A percentile compares a stretch with the other conserved stretches of the same genome.
Evolutionary conservation across 2,888 invertebrate genomes (phyloP).

Genomic region (Mellilla xanthometata): DNA sequence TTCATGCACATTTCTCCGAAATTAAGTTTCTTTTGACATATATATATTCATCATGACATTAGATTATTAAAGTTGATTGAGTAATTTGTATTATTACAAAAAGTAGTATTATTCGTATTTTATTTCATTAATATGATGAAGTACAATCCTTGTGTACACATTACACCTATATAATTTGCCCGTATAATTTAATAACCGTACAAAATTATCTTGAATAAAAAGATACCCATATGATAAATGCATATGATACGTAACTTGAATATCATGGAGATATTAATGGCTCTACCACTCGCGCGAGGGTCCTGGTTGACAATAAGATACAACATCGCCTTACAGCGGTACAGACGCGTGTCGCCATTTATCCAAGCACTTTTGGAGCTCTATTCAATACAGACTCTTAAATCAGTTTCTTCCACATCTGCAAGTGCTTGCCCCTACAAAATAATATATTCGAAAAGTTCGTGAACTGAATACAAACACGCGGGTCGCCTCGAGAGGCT

Average conservation of each 20-base stretch:
- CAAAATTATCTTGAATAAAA: neutral
- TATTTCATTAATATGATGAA: no score
- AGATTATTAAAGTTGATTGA: no score
- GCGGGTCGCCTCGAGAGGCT: constrained; percentile 57
- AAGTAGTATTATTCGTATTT: no score
- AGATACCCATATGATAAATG: neutral
- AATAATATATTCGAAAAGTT: constrained; percentile 76
- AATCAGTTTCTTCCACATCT: constrained; percentile 70
- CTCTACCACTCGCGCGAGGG: neutral
- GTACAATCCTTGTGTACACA: no score
- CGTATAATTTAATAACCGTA: no score
- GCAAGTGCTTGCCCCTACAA: constrained; percentile 55
- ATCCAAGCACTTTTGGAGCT: constrained; percentile 53
- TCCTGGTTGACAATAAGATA: constrained; percentile 34
- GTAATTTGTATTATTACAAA: no score
- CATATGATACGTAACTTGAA: no score
- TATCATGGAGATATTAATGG: constrained; percentile 1
- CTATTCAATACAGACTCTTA: constrained; percentile 66
- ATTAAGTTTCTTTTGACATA: no score
- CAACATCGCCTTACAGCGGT: constrained; percentile 32
- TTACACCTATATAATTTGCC: no score
- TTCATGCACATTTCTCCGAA: neutral
- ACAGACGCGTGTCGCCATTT: constrained; percentile 47
- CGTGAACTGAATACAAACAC: constrained; percentile 77
- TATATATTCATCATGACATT: no score